Evolutionary conservation across 2,797 vertebrate species (phyloP).

Genomic region (Discoglossus pictus): DNA sequence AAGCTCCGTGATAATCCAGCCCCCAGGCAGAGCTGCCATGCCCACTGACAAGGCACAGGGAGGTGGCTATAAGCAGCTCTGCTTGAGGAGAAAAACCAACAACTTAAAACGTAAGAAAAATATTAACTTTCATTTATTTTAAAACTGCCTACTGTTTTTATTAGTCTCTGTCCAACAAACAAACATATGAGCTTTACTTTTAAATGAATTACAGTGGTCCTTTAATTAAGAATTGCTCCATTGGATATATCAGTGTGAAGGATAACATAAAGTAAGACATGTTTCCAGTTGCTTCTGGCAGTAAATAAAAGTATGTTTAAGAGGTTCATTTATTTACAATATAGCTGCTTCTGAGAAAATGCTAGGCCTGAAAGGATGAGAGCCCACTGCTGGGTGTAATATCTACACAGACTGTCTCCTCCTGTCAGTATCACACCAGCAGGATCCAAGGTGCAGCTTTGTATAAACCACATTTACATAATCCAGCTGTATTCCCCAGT

Average conservation of each 20-base stretch:
- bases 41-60: no score
- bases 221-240: conserved; percentile 19
- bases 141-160: no score
- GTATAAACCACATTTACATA: conserved; percentile 54
- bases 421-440: conserved; percentile 35
- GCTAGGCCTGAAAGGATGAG: conserved; percentile 32
- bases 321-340: conserved; percentile 52
- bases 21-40: no score
- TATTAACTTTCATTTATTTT: no score
- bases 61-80: no score
- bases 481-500: conserved; percentile 44
- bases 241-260: conserved; percentile 28
- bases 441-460: not conserved
- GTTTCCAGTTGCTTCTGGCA: conserved; percentile 6
- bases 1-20: no score
- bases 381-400: conserved; percentile 40
- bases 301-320: conserved; percentile 34
- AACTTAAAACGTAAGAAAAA: no score
- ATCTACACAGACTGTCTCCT: conserved; percentile 7
- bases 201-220: no score
- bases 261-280: conserved; percentile 43
- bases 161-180: no score
- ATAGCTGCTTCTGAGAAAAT: conserved; percentile 46
- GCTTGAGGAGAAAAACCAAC: no score
- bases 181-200: no score